Evolutionary conservation across 1,140 invertebrate genomes (phyloP).

Genomic region (Oryctes rhinoceros): DNA sequence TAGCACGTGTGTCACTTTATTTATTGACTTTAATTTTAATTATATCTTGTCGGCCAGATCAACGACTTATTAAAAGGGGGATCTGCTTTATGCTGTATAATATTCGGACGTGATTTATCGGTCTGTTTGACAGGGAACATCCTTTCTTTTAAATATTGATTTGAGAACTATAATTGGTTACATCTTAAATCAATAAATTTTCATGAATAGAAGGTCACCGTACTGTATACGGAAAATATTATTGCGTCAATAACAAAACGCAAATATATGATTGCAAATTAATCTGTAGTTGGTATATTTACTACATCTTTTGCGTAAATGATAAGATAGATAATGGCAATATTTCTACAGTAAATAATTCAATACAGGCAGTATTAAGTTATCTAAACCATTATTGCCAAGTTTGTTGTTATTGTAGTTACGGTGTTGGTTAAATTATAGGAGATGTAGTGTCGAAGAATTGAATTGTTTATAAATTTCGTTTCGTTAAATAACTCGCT

Average conservation of each 20-base stretch:
- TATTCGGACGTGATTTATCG: slow-evolving; percentile 25
- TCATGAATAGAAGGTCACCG: background rate
- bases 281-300: no score
- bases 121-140: slow-evolving; percentile 21
- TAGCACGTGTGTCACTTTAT: slow-evolving; percentile 26
- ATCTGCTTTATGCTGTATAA: background rate
- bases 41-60: background rate
- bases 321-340: no score
- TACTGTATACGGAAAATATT: background rate
- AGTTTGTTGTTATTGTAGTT: no score
- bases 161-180: slow-evolving; percentile 8
- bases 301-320: no score
- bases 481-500: no score
- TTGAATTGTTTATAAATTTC: no score
- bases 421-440: no score
- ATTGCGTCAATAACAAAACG: background rate
- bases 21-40: slow-evolving; percentile 31
- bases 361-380: no score
- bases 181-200: background rate
- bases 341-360: no score
- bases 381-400: no score
- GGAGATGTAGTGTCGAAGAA: no score
- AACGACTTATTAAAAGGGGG: slow-evolving; percentile 17
- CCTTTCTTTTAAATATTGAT: slow-evolving; percentile 20
- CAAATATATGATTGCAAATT: background rate